Percentiles rank a stretch among this genome's conserved stretches.
Evolutionary conservation across 2,113 vertebrate species (phyloP).

Genomic region (Phoxinus phoxinus): DNA sequence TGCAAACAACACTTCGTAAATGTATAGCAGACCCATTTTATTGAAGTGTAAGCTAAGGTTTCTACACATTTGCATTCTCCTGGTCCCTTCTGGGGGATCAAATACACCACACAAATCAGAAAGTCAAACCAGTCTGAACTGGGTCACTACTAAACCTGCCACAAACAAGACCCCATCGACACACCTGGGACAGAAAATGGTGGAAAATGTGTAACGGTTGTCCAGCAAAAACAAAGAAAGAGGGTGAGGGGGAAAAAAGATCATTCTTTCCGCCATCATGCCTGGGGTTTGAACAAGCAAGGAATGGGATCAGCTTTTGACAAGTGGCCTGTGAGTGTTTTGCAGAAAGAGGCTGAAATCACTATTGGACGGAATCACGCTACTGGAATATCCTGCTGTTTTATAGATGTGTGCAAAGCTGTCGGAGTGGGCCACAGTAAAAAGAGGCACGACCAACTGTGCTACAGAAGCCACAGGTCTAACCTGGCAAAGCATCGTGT

Average conservation of each 20-base stretch:
- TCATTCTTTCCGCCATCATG: constrained; percentile 23
- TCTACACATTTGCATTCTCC: constrained; percentile 8
- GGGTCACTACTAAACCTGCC: constrained; percentile 4
- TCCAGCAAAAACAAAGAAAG: constrained; percentile 27
- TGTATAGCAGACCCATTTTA: neutral
- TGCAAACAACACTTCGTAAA: neutral
- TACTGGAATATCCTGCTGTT: constrained; percentile 54
- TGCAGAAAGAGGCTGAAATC: constrained; percentile 40
- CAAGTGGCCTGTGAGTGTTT: constrained; percentile 28
- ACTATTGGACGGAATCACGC: constrained; percentile 37
- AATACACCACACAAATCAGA: constrained; percentile 8
- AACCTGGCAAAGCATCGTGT: neutral
- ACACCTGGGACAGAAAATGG: constrained; percentile 24
- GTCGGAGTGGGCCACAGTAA: neutral
- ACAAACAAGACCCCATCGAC: constrained; percentile 5
- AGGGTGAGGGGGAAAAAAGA: constrained; percentile 15
- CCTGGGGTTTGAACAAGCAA: constrained; percentile 43
- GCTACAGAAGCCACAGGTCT: constrained; percentile 5
- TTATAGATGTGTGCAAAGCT: constrained; percentile 24
- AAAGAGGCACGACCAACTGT: constrained; percentile 14
- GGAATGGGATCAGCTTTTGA: constrained; percentile 41
- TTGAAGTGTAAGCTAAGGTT: neutral
- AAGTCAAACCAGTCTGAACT: neutral
- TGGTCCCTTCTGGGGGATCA: neutral
- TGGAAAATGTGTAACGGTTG: constrained; percentile 37